Evolutionary conservation across 2,113 vertebrate genomes (phyloP).

Genomic region (Polypterus senegalus): DNA sequence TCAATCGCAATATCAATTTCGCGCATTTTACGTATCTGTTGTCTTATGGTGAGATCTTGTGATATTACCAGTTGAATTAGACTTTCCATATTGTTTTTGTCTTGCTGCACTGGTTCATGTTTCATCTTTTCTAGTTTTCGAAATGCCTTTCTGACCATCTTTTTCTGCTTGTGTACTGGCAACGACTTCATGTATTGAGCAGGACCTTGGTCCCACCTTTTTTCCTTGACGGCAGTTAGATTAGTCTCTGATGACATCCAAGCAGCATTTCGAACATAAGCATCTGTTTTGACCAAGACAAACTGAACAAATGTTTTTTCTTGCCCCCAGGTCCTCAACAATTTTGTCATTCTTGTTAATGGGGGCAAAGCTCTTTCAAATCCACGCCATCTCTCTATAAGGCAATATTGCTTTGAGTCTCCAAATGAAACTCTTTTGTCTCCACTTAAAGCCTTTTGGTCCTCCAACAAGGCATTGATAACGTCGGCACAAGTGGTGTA

Average conservation of each 20-base stretch:
- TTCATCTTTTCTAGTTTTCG: conserved; percentile 82
- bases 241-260: conserved; percentile 60
- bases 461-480: conserved; percentile 80
- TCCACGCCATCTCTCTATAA: conserved; percentile 85
- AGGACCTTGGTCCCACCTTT: conserved; percentile 57
- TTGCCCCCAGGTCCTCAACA: conserved; percentile 89
- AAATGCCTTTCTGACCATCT: conserved; percentile 84
- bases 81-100: conserved; percentile 63
- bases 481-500: conserved; percentile 81
- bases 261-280: conserved; percentile 59
- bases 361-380: conserved; percentile 79
- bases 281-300: conserved; percentile 68
- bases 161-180: conserved; percentile 75
- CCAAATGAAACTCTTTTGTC: conserved; percentile 66
- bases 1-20: conserved; percentile 77
- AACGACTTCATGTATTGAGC: conserved; percentile 62
- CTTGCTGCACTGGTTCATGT: conserved; percentile 47
- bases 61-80: conserved; percentile 79
- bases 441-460: conserved; percentile 62
- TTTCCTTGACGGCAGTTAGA: conserved; percentile 48
- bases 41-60: conserved; percentile 83
- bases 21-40: conserved; percentile 73
- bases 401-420: conserved; percentile 74
- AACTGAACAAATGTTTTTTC: conserved; percentile 76
- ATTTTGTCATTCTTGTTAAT: conserved; percentile 74